A percentile compares a stretch with the other conserved stretches of the same genome.
These are phyloP conservation scores for Grantiella picta DNA, from an alignment of 2,113 vertebrate species.

Conservation along the genomic window DNA sequence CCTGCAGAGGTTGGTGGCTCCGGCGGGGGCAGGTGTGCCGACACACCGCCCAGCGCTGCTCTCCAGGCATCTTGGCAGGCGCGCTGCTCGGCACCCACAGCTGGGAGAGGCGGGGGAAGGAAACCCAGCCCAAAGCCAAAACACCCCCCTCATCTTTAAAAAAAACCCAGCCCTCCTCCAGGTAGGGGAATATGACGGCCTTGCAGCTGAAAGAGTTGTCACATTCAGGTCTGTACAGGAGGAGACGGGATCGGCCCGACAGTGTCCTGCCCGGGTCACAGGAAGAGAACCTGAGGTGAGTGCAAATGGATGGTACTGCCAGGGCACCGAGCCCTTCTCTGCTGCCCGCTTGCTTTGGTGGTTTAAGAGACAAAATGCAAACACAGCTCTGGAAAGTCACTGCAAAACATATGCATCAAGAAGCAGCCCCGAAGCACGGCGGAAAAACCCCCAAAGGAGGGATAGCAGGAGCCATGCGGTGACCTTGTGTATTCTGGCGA, in stretches of 20 bases:
- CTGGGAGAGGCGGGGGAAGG: not conserved
- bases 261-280: slow-evolving; percentile 74
- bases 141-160: not conserved
- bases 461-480: not conserved
- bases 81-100: not conserved
- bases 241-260: slow-evolving; percentile 88
- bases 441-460: not conserved
- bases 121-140: slow-evolving; percentile 14
- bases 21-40: slow-evolving; percentile 73
- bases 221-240: slow-evolving; percentile 89
- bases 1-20: slow-evolving; percentile 38
- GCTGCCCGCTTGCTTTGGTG: not conserved
- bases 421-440: not conserved
- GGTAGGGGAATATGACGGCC: slow-evolving; percentile 79
- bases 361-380: not conserved
- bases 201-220: slow-evolving; percentile 90
- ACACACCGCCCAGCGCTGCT: not conserved
- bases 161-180: not conserved
- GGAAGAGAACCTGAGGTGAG: slow-evolving; percentile 82
- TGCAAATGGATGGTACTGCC: not conserved
- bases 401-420: not conserved
- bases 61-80: slow-evolving; percentile 48
- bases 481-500: not conserved
- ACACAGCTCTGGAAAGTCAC: not conserved
- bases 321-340: not conserved